Conservation (phyloP, 2,888 invertebrate genomes). For the Mythimna pallens region DNA sequence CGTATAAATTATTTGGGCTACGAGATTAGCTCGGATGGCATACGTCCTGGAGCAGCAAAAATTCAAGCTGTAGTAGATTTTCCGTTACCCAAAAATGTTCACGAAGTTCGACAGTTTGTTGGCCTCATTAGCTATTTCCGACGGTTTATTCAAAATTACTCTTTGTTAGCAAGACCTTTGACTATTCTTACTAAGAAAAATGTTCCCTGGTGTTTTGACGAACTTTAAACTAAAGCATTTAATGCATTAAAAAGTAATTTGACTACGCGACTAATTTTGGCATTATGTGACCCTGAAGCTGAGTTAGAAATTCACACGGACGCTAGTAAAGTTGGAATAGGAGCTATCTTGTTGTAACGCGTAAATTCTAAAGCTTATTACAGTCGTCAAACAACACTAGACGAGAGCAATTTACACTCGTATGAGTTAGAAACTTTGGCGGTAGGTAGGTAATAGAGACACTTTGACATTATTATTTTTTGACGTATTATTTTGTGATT, state of each 20-base stretch:
- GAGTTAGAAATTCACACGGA: constrained; percentile 71
- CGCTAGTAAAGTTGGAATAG: background rate
- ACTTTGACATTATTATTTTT: too few species aligned
- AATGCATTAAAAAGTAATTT: background rate
- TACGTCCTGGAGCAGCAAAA: background rate
- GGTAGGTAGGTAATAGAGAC: too few species aligned
- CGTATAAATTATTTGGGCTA: background rate
- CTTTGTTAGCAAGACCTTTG: background rate
- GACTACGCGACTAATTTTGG: constrained; percentile 48
- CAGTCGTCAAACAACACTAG: constrained; percentile 7
- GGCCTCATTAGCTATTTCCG: background rate
- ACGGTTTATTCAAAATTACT: background rate
- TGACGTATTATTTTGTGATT: too few species aligned
- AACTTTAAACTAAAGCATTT: background rate
- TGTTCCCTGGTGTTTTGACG: background rate
- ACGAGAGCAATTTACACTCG: background rate
- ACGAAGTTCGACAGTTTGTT: constrained; percentile 3
- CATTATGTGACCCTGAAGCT: constrained; percentile 65
- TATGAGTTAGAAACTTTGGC: constrained; percentile 3
- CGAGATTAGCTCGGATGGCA: constrained; percentile 1
- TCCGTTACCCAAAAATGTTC: background rate
- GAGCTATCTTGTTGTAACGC: background rate
- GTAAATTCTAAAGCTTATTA: background rate
- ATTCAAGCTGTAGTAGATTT: background rate
- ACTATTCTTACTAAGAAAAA: constrained; percentile 1